These are phyloP conservation scores for Phylloscopus trochilus DNA, from an alignment of 2,113 vertebrate genomes.

Conservation along the genomic window DNA sequence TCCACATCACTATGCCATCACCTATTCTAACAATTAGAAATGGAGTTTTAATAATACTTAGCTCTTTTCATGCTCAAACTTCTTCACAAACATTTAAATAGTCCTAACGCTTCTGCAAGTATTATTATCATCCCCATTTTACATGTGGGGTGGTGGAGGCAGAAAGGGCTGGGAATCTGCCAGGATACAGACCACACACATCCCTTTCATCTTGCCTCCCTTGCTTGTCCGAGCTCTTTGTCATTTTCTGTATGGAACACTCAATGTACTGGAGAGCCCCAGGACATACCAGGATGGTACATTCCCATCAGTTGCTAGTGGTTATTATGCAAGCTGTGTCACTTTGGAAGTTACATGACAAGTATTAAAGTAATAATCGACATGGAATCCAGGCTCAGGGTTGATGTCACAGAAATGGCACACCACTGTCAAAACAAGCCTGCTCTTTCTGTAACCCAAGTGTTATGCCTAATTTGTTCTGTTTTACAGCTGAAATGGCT, in stretches of 20 bases:
- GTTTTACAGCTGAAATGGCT: not conserved
- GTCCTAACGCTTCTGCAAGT: not conserved
- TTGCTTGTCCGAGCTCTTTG: not conserved
- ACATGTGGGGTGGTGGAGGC: not conserved
- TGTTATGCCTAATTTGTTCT: not conserved
- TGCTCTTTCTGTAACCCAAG: not conserved
- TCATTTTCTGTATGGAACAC: not conserved
- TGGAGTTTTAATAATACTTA: conserved; percentile 16
- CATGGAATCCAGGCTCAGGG: not conserved
- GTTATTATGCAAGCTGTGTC: not conserved
- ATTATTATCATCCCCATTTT: conserved; percentile 14
- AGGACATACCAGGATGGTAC: not conserved
- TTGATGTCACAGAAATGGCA: not conserved
- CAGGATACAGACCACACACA: not conserved
- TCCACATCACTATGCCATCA: not conserved
- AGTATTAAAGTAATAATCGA: not conserved
- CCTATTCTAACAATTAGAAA: not conserved
- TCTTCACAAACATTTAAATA: conserved; percentile 18
- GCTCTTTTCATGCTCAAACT: conserved; percentile 39
- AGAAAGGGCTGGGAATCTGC: not conserved
- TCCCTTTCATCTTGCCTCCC: not conserved
- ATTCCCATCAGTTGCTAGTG: not conserved
- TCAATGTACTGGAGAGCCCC: not conserved
- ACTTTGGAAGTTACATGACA: not conserved
- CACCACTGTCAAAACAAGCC: not conserved